phyloP scores from a whole-genome alignment of 2,113 vertebrate genomes.

The Maccullochella peelii region DNA sequence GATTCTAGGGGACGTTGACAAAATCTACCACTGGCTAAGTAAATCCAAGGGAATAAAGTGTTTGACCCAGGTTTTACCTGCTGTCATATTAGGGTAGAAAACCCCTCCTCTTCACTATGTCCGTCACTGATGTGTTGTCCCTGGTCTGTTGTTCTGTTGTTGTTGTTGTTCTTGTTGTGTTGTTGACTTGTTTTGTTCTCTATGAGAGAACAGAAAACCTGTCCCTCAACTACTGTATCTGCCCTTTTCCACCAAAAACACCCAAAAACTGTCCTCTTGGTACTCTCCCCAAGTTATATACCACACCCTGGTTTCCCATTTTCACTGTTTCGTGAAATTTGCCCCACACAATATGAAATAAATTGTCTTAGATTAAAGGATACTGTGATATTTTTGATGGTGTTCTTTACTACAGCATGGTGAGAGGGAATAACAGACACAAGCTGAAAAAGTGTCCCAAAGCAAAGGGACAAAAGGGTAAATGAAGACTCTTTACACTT shows the following conservation, averaged over 20 bases:
- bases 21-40: background rate
- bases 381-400: background rate
- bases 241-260: constrained; percentile 1
- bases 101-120: constrained; percentile 56
- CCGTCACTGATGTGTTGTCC: constrained; percentile 72
- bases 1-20: background rate
- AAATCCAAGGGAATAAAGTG: background rate
- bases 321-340: constrained; percentile 3
- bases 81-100: constrained; percentile 52
- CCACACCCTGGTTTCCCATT: background rate
- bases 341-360: background rate
- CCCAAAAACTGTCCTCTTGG: constrained; percentile 5
- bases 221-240: constrained; percentile 32
- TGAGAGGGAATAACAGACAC: background rate
- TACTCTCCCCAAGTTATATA: background rate
- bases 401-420: background rate
- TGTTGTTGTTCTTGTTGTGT: constrained; percentile 70
- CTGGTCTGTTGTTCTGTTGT: constrained; percentile 71
- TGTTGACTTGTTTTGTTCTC: constrained; percentile 64
- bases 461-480: background rate
- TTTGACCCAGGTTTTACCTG: constrained; percentile 68
- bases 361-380: constrained; percentile 1
- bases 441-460: background rate
- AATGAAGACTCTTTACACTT: background rate
- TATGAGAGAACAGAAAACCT: constrained; percentile 44